A percentile compares a stretch with the other conserved stretches of the same genome.
Evolutionary conservation across 2,113 vertebrate species (phyloP).

Genomic region (Myxocyprinus asiaticus): DNA sequence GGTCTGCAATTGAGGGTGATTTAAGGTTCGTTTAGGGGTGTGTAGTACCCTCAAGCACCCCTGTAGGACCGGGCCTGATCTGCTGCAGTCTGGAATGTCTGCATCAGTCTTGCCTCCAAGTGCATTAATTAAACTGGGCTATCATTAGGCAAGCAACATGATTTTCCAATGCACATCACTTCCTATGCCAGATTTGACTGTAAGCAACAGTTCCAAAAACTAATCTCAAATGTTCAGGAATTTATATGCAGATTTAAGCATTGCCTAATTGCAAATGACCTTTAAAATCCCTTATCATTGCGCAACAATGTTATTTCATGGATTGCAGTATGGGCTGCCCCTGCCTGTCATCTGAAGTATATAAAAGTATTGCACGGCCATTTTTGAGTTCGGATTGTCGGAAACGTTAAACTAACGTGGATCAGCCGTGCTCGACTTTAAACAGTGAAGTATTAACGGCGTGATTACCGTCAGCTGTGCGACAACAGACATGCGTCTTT

Average conservation of each 20-base stretch:
- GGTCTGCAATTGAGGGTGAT: no score
- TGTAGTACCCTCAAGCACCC: no score
- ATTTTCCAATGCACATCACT: background rate
- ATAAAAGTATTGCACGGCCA: background rate
- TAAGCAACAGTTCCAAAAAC: background rate
- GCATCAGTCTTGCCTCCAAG: background rate
- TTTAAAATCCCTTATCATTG: background rate
- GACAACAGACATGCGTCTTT: background rate
- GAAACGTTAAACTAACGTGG: background rate
- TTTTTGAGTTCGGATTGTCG: background rate
- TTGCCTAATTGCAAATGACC: background rate
- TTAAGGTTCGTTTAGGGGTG: no score
- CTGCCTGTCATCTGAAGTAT: slow-evolving; percentile 21
- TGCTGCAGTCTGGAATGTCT: no score
- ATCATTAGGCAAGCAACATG: background rate
- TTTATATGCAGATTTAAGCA: background rate
- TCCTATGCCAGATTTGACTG: background rate
- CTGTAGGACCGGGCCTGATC: no score
- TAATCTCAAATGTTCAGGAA: background rate
- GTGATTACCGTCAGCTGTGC: background rate
- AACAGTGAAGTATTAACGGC: background rate
- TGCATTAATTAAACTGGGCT: background rate
- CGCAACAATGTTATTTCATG: background rate
- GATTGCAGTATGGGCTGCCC: slow-evolving; percentile 24
- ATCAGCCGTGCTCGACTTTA: background rate